A percentile compares a stretch with the other conserved stretches of the same genome.
phyloP scores from a whole-genome alignment of 1,140 invertebrate species.

The Megalonaias nervosa region DNA sequence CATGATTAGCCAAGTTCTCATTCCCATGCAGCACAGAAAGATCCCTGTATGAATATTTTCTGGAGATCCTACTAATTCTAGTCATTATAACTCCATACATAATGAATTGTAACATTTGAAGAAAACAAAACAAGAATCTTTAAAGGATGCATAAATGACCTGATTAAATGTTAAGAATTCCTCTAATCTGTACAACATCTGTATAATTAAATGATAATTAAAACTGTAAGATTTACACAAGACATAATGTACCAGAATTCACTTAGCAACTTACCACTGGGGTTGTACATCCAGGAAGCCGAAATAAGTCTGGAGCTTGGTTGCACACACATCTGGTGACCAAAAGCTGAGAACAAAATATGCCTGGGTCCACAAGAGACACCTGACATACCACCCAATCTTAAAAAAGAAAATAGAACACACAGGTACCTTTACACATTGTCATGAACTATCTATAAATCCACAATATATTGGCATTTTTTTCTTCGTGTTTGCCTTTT shows the following conservation, averaged over 20 bases:
- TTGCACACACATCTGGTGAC: conserved; percentile 44
- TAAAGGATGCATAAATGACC: neutral
- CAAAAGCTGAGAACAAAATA: conserved; percentile 38
- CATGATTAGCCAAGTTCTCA: too few species aligned
- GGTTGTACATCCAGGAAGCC: conserved; percentile 40
- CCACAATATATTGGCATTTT: too few species aligned
- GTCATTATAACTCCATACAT: neutral
- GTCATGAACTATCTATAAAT: too few species aligned
- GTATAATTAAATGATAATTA: neutral
- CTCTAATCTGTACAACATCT: neutral
- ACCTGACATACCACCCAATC: conserved; percentile 60
- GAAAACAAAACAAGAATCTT: neutral
- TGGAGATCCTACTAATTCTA: too few species aligned
- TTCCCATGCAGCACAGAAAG: too few species aligned
- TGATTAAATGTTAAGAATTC: neutral
- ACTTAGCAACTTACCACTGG: conserved; percentile 30
- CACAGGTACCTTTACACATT: neutral
- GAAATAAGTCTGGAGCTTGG: conserved; percentile 39
- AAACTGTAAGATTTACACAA: neutral
- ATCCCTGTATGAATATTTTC: too few species aligned
- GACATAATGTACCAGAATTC: neutral
- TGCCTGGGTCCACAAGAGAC: conserved; percentile 41
- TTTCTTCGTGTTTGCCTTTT: too few species aligned
- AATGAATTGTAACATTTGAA: neutral
- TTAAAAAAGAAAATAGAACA: conserved; percentile 19